phyloP scores from a whole-genome alignment of 2,888 invertebrate species.

The Lordiphosa andalusiaca region DNA sequence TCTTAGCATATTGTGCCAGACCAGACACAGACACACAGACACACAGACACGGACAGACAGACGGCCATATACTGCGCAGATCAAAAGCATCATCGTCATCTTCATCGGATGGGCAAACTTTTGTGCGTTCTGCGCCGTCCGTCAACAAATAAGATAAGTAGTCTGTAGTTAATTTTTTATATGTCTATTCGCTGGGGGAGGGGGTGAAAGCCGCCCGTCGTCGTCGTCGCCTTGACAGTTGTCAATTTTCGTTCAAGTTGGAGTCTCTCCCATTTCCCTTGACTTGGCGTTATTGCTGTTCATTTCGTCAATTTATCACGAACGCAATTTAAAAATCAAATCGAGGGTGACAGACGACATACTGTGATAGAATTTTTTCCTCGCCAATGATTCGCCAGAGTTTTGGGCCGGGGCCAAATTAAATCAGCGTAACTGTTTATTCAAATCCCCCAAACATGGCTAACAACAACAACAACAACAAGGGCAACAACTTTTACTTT shows the following conservation, averaged over 20 bases:
- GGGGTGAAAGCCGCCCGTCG: background rate
- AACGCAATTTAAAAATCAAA: conserved; percentile 77
- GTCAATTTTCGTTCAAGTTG: conserved; percentile 58
- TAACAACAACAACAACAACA: conserved; percentile 45
- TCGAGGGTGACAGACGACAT: conserved; percentile 77
- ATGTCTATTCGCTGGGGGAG: conserved; percentile 56
- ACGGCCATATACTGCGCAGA: conserved; percentile 5
- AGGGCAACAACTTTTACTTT: conserved; percentile 47
- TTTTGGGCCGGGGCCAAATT: conserved; percentile 54
- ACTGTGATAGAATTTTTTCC: conserved; percentile 70
- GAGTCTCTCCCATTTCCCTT: conserved; percentile 15
- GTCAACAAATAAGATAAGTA: conserved; percentile 75
- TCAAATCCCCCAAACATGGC: conserved; percentile 76
- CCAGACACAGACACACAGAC: conserved; percentile 8
- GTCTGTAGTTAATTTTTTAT: conserved; percentile 75
- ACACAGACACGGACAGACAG: conserved; percentile 7
- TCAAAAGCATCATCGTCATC: conserved; percentile 26
- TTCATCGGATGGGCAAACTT: background rate
- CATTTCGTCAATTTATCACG: conserved; percentile 78
- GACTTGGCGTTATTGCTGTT: conserved; percentile 64
- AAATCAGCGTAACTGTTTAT: conserved; percentile 80
- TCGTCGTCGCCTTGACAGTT: conserved; percentile 56
- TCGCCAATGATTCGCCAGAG: conserved; percentile 36
- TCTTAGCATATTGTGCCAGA: conserved; percentile 27
- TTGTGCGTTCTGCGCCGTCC: conserved; percentile 11